Base-by-base conservation (phyloP, 2,888 invertebrate genomes). In the Hyles lineata region DNA sequence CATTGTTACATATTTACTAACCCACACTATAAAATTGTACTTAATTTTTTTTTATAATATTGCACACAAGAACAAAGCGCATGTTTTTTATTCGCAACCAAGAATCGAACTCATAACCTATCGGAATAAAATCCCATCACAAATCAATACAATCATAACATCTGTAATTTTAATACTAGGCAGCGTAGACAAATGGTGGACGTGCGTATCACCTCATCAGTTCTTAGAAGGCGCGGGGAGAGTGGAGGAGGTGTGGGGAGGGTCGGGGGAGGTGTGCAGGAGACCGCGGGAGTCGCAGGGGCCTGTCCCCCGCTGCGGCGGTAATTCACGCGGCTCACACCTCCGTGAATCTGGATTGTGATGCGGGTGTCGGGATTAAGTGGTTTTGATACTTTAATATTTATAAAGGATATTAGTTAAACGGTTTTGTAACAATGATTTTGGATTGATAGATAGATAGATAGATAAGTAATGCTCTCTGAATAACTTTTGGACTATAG, bases 301-400 rank as follows among this genome's bases (percentile, higher is more conserved):
- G 77, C 77, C 77, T 82, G 77, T 59, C 80, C 87, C 92, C 93
- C 88, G 92, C 90, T 89, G 92, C 73, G 92, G 70, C 87, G 86
- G 91, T 92, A 92, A 92, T 92, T 92, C 93, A 91, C 92, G 85
- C 84, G 80, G 82, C 87, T 92, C 92, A 92, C 93, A 93, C 93
- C 91, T 93, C 88, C 78, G 77, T 76, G 75, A 74, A 74, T 76
- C 78, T 76, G 74, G 76, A 91, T 92, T 90, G 89, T 89, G 89
- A 85, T 76, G 75, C 72, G 78, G 74, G 60, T 8, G 71, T 21
- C 19, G 25, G 32, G 75, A 70, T 55, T n/a, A 2, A 73, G 2
- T 0, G 0, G 50, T 78, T 75, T 91, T 91, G 90, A 87, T 91
- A 90, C 89, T 91, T 87, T 72, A 32, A 71, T 19, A 60, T 70